A percentile compares a stretch with the other conserved stretches of the same genome.
phyloP scores from a whole-genome alignment of 2,113 vertebrate species.

The Panurus biarmicus region DNA sequence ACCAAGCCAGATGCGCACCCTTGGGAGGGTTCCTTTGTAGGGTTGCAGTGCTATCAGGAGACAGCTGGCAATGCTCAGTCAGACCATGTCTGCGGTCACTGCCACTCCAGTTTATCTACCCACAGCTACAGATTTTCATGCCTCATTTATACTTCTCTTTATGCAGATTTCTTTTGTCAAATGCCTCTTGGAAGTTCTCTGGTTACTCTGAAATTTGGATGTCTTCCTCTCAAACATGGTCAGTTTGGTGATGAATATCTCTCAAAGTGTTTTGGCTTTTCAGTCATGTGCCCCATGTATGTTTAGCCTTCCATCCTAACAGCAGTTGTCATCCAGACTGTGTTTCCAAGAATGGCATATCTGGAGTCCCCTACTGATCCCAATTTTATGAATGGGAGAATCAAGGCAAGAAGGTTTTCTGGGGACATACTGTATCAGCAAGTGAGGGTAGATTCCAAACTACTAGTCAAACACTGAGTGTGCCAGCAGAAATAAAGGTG shows the following conservation, averaged over 20 bases:
- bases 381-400: not conserved
- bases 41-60: fast-evolving
- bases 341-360: not conserved
- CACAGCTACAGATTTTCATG: not conserved
- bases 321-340: not conserved
- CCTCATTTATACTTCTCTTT: not conserved
- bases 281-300: not conserved
- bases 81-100: not conserved
- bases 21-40: not conserved
- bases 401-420: not conserved
- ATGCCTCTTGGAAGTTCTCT: not conserved
- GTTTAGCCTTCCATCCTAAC: not conserved
- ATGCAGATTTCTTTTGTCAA: not conserved
- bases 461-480: not conserved
- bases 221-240: not conserved
- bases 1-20: not conserved
- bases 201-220: not conserved
- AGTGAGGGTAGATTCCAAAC: not conserved
- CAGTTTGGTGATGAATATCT: not conserved
- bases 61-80: fast-evolving
- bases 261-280: not conserved
- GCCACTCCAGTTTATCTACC: not conserved
- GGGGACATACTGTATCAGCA: not conserved
- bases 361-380: not conserved
- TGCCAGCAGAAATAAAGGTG: not conserved